Evolutionary conservation across 2,797 vertebrate genomes (phyloP).

Genomic region (Clarias laeviceps): DNA sequence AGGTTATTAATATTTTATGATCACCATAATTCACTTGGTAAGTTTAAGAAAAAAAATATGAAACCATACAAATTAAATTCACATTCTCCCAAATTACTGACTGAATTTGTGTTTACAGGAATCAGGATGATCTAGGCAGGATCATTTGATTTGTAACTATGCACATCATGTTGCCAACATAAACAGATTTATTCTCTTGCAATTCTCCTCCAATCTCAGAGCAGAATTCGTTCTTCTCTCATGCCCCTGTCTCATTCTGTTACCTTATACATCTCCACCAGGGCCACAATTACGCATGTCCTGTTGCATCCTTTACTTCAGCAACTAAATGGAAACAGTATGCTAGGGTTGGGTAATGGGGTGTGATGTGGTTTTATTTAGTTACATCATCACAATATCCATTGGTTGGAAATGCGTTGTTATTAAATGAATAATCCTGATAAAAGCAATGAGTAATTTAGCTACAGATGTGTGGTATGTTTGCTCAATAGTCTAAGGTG

Average conservation of each 20-base stretch:
- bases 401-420: slow-evolving; percentile 33
- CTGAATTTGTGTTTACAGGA: slow-evolving; percentile 29
- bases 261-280: slow-evolving; percentile 20
- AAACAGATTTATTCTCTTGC: slow-evolving; percentile 44
- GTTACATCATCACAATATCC: slow-evolving; percentile 31
- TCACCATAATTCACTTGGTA: background rate
- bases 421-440: slow-evolving; percentile 19
- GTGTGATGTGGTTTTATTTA: slow-evolving; percentile 25
- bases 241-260: background rate
- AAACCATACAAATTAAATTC: background rate
- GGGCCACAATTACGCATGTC: slow-evolving; percentile 30
- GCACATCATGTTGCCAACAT: slow-evolving; percentile 52
- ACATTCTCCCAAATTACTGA: slow-evolving; percentile 28
- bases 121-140: slow-evolving; percentile 33
- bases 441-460: slow-evolving; percentile 39
- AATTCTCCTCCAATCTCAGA: slow-evolving; percentile 7
- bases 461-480: slow-evolving; percentile 26
- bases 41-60: background rate
- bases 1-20: background rate
- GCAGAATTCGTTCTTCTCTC: slow-evolving; percentile 17
- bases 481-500: slow-evolving; percentile 2
- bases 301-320: slow-evolving; percentile 44
- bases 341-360: slow-evolving; percentile 37
- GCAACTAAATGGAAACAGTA: slow-evolving; percentile 48
- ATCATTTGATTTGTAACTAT: slow-evolving; percentile 41